Evolutionary conservation across 1,140 invertebrate genomes (phyloP), one percentile per base, ranked within the genome.

Genomic region (Drosophila mauritiana): DNA sequence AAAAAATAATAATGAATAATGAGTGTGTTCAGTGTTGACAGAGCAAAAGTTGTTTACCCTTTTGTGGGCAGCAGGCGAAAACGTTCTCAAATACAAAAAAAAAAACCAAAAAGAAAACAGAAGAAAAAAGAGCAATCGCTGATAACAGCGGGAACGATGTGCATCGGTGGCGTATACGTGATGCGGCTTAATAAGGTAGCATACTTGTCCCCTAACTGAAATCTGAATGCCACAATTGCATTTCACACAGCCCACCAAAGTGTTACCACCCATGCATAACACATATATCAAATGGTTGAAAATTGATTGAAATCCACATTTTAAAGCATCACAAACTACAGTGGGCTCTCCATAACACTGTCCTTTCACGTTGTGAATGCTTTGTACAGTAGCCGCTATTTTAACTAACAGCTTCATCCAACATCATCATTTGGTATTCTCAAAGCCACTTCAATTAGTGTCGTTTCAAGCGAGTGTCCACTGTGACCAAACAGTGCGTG

Each of bases 111-210:
- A n/a, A n/a, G n/a, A n/a, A n/a, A n/a, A n/a, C n/a, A n/a, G n/a
- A 7, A 25, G 12, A 42, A 58, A 63, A 63, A 39, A 12, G 12
- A 39, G 37, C 11, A 59, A 63, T 13, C 12, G 34, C 55, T 64
- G 61, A 64, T 64, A 64, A 61, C 37, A 59, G 27, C 13, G 40
- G 43, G 55, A 43, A 34, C 31, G 27, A 45, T 61, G 39, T 43
- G 61, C 39, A 36, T 64, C 61, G 61, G 61, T 51, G 64, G 64
- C 64, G 64, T 49, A 68, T 68, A 68, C 64, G 64, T 46, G 61
- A 65, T 68, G 25, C 64, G 59, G 61, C 55, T 59, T 36, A 45
- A 61, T 45, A 64, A 45, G 55, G 54, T 39, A 58, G 15, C 43
- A 20, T 6, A 12, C 42, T 57, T 27, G 31, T 31, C 7, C 31